Conservation (phyloP, 1,140 invertebrate species). For the Camponotus pennsylvanicus region DNA sequence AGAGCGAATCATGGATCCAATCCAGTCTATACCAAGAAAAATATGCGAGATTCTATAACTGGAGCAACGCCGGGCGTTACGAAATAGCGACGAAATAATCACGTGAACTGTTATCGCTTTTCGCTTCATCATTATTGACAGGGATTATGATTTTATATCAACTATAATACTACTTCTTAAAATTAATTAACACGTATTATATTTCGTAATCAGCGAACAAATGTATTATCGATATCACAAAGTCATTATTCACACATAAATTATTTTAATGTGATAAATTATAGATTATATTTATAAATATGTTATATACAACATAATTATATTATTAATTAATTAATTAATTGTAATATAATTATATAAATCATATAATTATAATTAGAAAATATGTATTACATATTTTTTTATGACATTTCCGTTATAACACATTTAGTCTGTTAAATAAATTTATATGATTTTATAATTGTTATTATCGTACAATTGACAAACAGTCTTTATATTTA, state of each 20-base stretch:
- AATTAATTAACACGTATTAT: neutral
- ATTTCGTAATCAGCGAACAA: neutral
- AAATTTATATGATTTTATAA: no score
- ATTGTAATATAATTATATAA: no score
- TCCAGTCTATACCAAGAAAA: conserved; percentile 34
- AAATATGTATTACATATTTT: neutral
- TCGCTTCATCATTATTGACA: neutral
- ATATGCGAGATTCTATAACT: conserved; percentile 37
- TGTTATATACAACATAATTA: no score
- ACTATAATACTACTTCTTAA: neutral
- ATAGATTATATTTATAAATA: no score
- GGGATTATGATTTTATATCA: conserved; percentile 9
- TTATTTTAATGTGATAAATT: neutral
- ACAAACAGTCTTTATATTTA: no score
- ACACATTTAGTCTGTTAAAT: neutral
- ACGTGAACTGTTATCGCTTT: conserved; percentile 9
- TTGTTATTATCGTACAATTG: no score
- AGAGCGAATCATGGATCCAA: conserved; percentile 35
- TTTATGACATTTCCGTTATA: neutral
- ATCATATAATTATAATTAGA: no score
- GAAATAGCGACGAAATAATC: conserved; percentile 33
- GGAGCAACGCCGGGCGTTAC: conserved; percentile 30
- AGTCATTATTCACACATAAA: neutral
- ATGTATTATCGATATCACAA: neutral
- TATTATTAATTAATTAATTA: no score